Conservation (phyloP, 2,888 invertebrate species). For the Andrena flavipes region DNA sequence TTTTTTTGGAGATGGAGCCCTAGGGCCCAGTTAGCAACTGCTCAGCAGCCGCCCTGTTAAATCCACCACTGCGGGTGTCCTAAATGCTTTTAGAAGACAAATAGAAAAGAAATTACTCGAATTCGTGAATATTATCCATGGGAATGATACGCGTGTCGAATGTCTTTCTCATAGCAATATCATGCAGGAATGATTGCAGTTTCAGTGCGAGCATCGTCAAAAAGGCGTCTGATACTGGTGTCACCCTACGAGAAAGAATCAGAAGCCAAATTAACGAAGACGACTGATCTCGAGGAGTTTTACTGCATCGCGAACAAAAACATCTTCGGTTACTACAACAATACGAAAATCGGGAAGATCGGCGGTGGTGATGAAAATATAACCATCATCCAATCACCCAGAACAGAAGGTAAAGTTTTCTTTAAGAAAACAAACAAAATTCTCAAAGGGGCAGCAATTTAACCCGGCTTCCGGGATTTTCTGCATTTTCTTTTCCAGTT, state of each 20-base stretch:
- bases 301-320: slow-evolving; percentile 64
- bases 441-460: neutral
- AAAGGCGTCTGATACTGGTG: slow-evolving; percentile 76
- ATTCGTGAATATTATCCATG: no score
- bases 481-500: slow-evolving; percentile 53
- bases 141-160: no score
- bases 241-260: slow-evolving; percentile 75
- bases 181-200: slow-evolving; percentile 29
- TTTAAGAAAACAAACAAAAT: neutral
- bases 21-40: no score
- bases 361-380: slow-evolving; percentile 77
- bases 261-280: slow-evolving; percentile 68
- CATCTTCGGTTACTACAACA: slow-evolving; percentile 61
- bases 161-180: neutral
- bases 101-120: no score
- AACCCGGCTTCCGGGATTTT: neutral
- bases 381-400: slow-evolving; percentile 69
- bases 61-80: no score
- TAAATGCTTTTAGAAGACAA: no score
- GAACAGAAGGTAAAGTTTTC: slow-evolving; percentile 67
- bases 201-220: slow-evolving; percentile 70
- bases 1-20: no score
- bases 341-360: slow-evolving; percentile 66
- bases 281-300: slow-evolving; percentile 62
- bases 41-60: no score